Evolutionary conservation across 2,797 vertebrate genomes (phyloP), one percentile per base, ranked within the genome.

Genomic region (Kryptolebias ocellatus): DNA sequence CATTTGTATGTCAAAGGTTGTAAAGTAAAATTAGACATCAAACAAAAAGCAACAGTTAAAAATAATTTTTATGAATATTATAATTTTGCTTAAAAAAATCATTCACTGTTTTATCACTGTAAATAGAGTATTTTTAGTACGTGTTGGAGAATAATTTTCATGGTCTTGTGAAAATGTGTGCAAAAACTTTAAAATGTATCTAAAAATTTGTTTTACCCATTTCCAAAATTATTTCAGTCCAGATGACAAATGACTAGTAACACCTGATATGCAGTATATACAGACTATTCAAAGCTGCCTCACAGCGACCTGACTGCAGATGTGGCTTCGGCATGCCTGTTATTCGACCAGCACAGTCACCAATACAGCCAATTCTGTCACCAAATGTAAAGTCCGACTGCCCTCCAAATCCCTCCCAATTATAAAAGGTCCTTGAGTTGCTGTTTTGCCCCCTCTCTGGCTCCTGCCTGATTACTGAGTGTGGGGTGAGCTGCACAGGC

Each of bases 381-480:
- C 90, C 85, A 85, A 88, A 91, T 88, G 89, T 88, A 91, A 90
- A 92, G 92, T 88, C 88, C 87, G 83, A 89, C 86, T 90, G 81
- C 84, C 87, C 84, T 83, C 79, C 75, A 85, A 93, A 91, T 89
- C 84, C 85, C 88, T 85, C 87, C 89, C 90, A 93, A 93, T 94
- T 93, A 93, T 90, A 92, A 94, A 93, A 92, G 82, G 91, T 92
- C 92, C 90, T 93, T 92, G 91, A 93, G 87, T 90, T 84, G 86
- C 85, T 87, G 85, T 90, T 91, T 92, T 89, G 84, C 80, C 86
- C 89, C 87, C 89, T 87, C 85, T 88, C 86, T 70, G 88, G 86
- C 80, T 85, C 83, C 88, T 88, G 92, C 88, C 87, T 94, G 93
- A 93, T 94, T 94, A 92, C 92, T 90, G 93, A 93, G 92, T 92